These are phyloP conservation scores for Platysteira castanea DNA, from an alignment of 2,113 vertebrate genomes.

Conservation along the genomic window DNA sequence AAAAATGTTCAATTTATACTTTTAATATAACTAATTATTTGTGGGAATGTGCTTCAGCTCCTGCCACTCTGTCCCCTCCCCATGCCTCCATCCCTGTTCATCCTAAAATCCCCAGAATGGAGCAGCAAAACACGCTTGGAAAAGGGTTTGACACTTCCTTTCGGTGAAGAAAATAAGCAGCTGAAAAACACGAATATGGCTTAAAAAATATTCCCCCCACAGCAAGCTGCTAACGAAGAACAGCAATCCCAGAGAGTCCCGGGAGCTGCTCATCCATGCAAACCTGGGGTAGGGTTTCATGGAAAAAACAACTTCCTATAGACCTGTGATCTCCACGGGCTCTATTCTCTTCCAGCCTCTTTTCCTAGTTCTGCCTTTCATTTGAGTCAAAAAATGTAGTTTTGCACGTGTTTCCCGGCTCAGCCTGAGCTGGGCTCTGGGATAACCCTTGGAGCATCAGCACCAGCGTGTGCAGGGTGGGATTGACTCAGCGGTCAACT, in stretches of 20 bases:
- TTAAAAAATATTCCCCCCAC: neutral
- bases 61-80: neutral
- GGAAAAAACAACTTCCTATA: neutral
- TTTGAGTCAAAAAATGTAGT: neutral
- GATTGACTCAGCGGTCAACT: neutral
- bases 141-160: neutral
- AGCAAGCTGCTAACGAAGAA: neutral
- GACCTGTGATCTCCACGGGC: neutral
- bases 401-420: neutral
- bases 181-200: neutral
- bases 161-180: neutral
- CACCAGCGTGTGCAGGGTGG: neutral
- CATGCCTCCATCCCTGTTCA: neutral
- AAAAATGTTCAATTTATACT: neutral
- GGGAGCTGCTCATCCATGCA: neutral
- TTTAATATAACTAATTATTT: neutral
- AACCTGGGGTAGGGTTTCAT: neutral
- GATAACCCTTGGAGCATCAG: neutral
- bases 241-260: neutral
- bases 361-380: neutral
- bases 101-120: neutral
- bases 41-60: neutral
- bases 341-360: neutral
- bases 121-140: accelerated
- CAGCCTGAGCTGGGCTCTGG: neutral